phyloP scores from a whole-genome alignment of 1,140 invertebrate species.

The Chironomus striatipennis region DNA sequence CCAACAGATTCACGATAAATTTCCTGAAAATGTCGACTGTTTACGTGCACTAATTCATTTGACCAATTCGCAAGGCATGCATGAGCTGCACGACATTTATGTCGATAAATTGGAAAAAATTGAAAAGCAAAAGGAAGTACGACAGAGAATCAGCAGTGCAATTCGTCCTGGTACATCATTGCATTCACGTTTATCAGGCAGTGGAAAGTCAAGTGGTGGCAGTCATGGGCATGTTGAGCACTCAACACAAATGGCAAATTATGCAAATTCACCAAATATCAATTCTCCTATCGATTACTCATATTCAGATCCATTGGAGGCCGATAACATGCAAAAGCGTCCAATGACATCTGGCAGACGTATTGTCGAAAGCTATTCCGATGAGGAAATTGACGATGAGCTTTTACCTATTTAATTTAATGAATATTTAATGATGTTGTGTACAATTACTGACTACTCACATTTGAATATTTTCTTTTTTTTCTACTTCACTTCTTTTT shows the following conservation, averaged over 20 bases:
- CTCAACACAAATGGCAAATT: background rate
- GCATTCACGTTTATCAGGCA: background rate
- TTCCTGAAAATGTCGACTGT: conserved; percentile 81
- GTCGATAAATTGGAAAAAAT: conserved; percentile 52
- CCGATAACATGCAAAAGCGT: background rate
- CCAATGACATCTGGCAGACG: background rate
- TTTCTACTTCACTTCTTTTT: too few species aligned
- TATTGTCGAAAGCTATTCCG: conserved; percentile 16
- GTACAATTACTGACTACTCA: too few species aligned
- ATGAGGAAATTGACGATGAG: conserved; percentile 17
- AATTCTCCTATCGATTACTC: background rate
- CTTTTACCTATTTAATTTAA: conserved; percentile 1
- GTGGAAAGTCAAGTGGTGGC: background rate
- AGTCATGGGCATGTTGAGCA: background rate
- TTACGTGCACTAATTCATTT: conserved; percentile 78
- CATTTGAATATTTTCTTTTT: too few species aligned
- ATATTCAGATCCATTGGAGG: background rate
- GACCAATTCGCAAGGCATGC: conserved; percentile 51
- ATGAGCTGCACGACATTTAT: conserved; percentile 70
- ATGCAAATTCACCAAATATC: background rate
- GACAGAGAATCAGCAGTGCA: conserved; percentile 50
- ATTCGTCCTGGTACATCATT: conserved; percentile 31
- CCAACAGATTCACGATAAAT: conserved; percentile 65
- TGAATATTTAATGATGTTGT: background rate
- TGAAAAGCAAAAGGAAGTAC: conserved; percentile 68